phyloP scores from a whole-genome alignment of 2,888 invertebrate species.

The Hetaerina titia region DNA sequence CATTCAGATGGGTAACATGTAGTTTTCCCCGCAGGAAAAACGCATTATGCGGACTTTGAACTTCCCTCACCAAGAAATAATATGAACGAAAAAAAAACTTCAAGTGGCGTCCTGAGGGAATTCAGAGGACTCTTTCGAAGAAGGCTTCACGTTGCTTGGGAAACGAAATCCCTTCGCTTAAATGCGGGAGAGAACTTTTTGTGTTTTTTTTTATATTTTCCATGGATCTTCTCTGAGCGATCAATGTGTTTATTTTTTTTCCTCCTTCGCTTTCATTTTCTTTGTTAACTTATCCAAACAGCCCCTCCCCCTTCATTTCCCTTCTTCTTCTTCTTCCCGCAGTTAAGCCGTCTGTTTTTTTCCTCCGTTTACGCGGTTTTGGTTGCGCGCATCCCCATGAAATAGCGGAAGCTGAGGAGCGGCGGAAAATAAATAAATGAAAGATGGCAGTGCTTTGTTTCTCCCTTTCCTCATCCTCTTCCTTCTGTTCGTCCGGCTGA shows the following conservation, averaged over 20 bases:
- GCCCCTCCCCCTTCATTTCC: background rate
- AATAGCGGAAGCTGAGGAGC: background rate
- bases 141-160: background rate
- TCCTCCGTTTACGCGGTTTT: background rate
- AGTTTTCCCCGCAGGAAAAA: background rate
- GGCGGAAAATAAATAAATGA: conserved; percentile 10
- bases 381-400: background rate
- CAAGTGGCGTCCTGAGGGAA: background rate
- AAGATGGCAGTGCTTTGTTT: background rate
- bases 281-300: background rate
- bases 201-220: background rate
- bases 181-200: background rate
- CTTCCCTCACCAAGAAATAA: background rate
- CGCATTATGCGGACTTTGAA: background rate
- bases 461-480: background rate
- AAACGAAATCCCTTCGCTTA: background rate
- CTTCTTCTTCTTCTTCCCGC: background rate
- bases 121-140: background rate
- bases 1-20: background rate
- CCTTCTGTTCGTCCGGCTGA: background rate
- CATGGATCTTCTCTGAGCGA: background rate
- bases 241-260: conserved; percentile 29
- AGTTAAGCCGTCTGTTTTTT: background rate
- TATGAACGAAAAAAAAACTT: background rate
- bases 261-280: background rate